These are phyloP conservation scores for Ptilodon capucinus DNA, from an alignment of 2,888 invertebrate species.

Conservation along the genomic window DNA sequence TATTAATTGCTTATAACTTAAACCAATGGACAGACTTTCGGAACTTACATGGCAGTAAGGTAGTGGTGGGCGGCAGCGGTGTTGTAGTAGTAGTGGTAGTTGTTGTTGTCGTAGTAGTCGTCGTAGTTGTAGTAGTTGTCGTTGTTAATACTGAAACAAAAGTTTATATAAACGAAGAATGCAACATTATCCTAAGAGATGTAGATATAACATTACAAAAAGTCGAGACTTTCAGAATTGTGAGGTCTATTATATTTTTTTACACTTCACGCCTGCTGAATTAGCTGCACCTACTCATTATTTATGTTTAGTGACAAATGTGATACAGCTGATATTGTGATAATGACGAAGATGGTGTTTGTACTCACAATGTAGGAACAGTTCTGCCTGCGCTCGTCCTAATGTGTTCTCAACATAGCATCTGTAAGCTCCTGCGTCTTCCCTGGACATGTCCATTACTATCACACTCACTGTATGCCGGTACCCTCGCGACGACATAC, in stretches of 20 bases:
- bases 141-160: slow-evolving; percentile 60
- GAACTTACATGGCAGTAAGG: slow-evolving; percentile 8
- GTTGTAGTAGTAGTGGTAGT: slow-evolving; percentile 58
- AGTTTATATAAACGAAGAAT: neutral
- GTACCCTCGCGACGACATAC: slow-evolving; percentile 70
- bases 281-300: too few species aligned
- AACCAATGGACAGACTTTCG: neutral
- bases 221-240: too few species aligned
- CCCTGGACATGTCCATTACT: slow-evolving; percentile 78
- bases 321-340: too few species aligned
- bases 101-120: slow-evolving; percentile 58
- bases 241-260: too few species aligned
- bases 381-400: slow-evolving; percentile 86
- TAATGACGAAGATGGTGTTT: too few species aligned
- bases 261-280: too few species aligned
- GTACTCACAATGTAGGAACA: slow-evolving; percentile 86
- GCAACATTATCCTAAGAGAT: too few species aligned
- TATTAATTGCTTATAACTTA: too few species aligned
- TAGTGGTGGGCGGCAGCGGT: slow-evolving; percentile 58
- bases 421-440: slow-evolving; percentile 86
- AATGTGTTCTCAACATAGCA: slow-evolving; percentile 86
- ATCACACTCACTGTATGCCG: slow-evolving; percentile 84
- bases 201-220: too few species aligned
- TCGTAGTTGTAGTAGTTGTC: slow-evolving; percentile 59
- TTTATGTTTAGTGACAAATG: too few species aligned